Conservation (phyloP, 2,797 vertebrate species). For the Danio aesculapii region DNA sequence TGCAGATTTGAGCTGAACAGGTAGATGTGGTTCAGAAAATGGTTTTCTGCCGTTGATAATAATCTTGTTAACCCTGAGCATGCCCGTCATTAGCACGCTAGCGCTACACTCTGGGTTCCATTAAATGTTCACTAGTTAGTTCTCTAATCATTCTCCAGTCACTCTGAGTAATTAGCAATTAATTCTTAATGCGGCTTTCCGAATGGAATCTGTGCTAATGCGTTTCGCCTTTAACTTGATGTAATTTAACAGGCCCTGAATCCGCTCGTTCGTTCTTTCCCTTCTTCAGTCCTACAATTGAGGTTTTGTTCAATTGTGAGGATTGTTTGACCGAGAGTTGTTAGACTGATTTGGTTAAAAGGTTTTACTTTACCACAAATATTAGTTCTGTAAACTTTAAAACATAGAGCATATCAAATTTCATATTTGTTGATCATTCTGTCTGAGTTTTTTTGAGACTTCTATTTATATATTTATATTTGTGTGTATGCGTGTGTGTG, state of each 20-base stretch:
- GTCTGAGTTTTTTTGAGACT: no score
- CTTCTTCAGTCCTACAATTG: neutral
- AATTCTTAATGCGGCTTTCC: constrained; percentile 63
- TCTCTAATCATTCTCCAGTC: constrained; percentile 69
- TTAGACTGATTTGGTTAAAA: no score
- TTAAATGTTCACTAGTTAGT: constrained; percentile 66
- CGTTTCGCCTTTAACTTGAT: constrained; percentile 48
- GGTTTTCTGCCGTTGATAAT: constrained; percentile 72
- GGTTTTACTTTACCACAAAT: no score
- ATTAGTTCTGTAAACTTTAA: no score
- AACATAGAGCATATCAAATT: no score
- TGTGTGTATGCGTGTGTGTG: no score
- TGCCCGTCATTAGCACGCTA: constrained; percentile 61
- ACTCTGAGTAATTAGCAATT: constrained; percentile 67
- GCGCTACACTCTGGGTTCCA: constrained; percentile 62
- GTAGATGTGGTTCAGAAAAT: constrained; percentile 67
- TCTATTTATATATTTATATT: no score
- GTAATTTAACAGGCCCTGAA: constrained; percentile 23
- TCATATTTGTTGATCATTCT: no score
- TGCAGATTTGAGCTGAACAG: neutral
- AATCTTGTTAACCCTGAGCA: constrained; percentile 70
- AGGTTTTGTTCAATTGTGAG: no score
- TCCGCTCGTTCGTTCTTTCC: neutral
- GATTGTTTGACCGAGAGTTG: no score
- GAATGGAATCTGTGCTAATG: constrained; percentile 58